Base-by-base conservation (phyloP, 2,113 vertebrate species). In the Gobius niger region DNA sequence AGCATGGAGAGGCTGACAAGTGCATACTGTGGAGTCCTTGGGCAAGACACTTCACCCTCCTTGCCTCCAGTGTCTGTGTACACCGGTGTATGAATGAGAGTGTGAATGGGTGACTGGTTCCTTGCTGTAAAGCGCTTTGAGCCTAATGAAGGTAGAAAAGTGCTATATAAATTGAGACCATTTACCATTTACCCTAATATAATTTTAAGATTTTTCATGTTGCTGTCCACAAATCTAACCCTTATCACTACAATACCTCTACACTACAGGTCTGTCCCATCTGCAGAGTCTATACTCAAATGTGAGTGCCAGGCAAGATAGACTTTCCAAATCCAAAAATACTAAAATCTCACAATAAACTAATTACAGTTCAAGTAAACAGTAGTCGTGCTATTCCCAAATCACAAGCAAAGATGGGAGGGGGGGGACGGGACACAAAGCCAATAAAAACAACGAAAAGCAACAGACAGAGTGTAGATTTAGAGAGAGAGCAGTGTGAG, bases 371-470 rank as follows among this genome's bases (percentile, higher is more conserved):
- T 54, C 9, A 54, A 34, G 24, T 19, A 54, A 54, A 54, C 18
- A 12, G 18, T 52, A 16, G 24, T 5, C 24, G 51, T 52, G 52
- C 18, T 19, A 24, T 9, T 19, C 19, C 52, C 18, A 54, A 54
- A 57, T 34, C 54, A 57, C 12, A 14, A 57, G 19, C 24, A 34
- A 34, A 34, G 24, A 34, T 40, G 10, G 10, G 12, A 7, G 44
- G 44, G 2, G 8, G 40, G 10, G 10, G 12, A 7, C 34, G 44
- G 2, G 8, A 44, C 10, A 49, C 24, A 49, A 24, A 73, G 14
- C 53, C 52, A 61, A 64, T 62, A 67, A 76, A 67, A 67, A 67
- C 46, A 7, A 14, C 14, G 42, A 47, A 13, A 52, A 72, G 11
- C 41, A 65, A 44, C 44, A 47, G 7, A 10, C 7, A 6, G 60